Evolutionary conservation across 2,888 invertebrate genomes (phyloP), one percentile per base, ranked within the genome.

Genomic region (Caenorhabditis sulstoni): DNA sequence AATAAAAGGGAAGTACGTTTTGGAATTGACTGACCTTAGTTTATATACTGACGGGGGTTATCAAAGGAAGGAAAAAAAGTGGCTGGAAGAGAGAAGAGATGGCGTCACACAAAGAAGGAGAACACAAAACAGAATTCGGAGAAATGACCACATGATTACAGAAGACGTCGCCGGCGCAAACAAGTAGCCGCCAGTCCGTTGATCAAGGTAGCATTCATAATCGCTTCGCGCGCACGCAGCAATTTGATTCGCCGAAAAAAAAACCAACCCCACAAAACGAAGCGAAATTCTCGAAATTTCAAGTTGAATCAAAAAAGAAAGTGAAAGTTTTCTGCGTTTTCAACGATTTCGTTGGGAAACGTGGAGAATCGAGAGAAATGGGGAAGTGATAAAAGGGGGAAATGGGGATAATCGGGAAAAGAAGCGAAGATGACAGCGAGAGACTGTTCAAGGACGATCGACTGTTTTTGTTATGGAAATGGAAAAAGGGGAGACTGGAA

Each of bases 61-160:
- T 52, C 61, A 41, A 39, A 9, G 23, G 44, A 45, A 14, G 7
- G 8, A 22, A 44, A 16, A 55, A 45, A 20, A 16, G n/a, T 39
- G 12, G 52, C 52, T n/a, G n/a, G 39, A 23, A 22, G 39, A 37
- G 29, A 52, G 29, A 45, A 16, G 16, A 14, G 23, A 16, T 45
- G 37, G 18, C 53, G 45, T 55, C 58, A 58, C 37, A 57, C 41
- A 64, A 23, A 73, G 57, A 62, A 29, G 55, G 47, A 39, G 23
- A 23, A 49, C 35, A 35, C 52, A 12, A 1, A 44, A 23, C 11
- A 35, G 53, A 53, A 71, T 62, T 70, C 70, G 61, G 70, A 70
- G 61, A 61, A 71, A 49, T 73, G 73, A 73, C 64, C 73, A 73
- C 73, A 73, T 73, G 73, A 73, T 58, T 64, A 62, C 49, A 47